Evolutionary conservation across 2,888 invertebrate species (phyloP).

Genomic region (Cerastis leucographa): DNA sequence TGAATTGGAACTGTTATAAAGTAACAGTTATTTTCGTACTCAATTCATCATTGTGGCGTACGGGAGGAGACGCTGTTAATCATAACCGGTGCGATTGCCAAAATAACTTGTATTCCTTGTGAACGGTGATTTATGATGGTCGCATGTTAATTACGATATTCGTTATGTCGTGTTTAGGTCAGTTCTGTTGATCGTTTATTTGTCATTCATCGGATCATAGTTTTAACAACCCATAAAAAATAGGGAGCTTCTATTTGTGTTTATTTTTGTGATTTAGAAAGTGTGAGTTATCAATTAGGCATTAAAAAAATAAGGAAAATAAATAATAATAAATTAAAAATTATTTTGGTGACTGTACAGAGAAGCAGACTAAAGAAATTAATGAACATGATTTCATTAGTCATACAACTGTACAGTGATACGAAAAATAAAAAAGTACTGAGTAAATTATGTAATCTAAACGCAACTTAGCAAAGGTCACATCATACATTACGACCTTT

Average conservation of each 20-base stretch:
- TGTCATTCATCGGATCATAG: constrained; percentile 16
- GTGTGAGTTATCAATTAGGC: neutral
- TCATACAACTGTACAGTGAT: constrained; percentile 13
- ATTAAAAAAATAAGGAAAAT: neutral
- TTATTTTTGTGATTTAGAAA: neutral
- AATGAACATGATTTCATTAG: constrained; percentile 12
- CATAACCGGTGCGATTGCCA: constrained; percentile 84
- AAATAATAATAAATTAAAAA: too few species aligned
- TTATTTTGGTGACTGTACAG: constrained; percentile 27
- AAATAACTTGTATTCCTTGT: constrained; percentile 86
- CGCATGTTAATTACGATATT: constrained; percentile 80
- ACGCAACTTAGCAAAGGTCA: constrained; percentile 48
- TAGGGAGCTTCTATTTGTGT: neutral
- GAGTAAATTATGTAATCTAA: constrained; percentile 57
- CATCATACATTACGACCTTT: constrained; percentile 63
- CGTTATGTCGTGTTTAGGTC: constrained; percentile 73
- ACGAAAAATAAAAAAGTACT: constrained; percentile 31
- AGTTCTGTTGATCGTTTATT: constrained; percentile 68
- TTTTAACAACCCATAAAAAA: constrained; percentile 20
- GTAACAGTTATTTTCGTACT: constrained; percentile 84
- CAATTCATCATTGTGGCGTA: constrained; percentile 83
- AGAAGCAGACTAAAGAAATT: neutral
- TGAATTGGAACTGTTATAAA: constrained; percentile 77
- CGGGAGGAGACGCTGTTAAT: constrained; percentile 78
- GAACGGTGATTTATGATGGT: constrained; percentile 82